Percentiles rank a stretch among this genome's conserved stretches.
phyloP scores from a whole-genome alignment of 2,797 vertebrate genomes.

The Dendrocincla tyrannina region DNA sequence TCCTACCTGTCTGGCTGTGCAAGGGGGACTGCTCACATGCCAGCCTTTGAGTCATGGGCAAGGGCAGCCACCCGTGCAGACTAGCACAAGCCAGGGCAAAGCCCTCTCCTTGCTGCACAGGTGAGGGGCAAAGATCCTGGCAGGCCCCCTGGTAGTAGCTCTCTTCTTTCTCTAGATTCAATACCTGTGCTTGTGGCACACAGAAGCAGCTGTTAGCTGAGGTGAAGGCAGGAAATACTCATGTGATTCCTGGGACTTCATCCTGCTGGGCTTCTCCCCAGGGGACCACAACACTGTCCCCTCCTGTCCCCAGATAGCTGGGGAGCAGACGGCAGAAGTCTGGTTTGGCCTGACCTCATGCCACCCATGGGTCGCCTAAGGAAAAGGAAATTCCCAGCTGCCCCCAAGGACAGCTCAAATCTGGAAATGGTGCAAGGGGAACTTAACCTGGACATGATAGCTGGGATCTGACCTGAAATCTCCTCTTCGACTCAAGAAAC shows the following conservation, averaged over 20 bases:
- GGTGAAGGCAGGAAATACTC: background rate
- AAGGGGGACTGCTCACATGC: background rate
- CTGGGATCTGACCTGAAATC: background rate
- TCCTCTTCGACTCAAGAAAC: background rate
- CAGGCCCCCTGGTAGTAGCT: background rate
- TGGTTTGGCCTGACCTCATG: background rate
- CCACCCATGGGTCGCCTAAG: background rate
- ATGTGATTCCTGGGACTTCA: background rate
- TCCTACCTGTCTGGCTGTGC: conserved; percentile 7
- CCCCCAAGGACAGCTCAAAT: background rate
- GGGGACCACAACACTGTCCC: background rate
- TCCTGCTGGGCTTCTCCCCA: background rate
- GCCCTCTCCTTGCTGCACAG: background rate
- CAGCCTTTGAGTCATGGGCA: conserved; percentile 27
- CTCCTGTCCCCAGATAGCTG: background rate
- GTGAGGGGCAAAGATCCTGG: background rate
- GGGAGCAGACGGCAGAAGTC: background rate
- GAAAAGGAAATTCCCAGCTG: conserved; percentile 1
- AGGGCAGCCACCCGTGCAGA: background rate
- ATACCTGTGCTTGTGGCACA: background rate
- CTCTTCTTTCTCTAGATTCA: background rate
- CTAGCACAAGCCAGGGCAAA: background rate
- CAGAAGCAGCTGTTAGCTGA: background rate
- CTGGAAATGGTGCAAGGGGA: background rate
- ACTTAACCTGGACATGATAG: background rate